Base-by-base conservation (phyloP, 2,888 invertebrate genomes). In the Pteria penguin region DNA sequence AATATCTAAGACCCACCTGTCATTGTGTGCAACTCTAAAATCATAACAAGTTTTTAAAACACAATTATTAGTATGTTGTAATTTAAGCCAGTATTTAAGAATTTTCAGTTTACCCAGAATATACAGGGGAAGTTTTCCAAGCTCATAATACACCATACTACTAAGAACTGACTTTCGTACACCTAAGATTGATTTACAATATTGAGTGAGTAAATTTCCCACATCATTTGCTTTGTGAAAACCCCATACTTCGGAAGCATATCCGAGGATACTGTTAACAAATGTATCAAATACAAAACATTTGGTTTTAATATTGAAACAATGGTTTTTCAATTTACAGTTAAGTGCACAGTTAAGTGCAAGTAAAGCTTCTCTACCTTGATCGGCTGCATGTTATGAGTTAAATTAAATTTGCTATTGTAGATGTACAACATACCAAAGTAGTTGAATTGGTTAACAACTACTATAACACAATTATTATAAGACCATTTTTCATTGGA, bases 271-370 rank as follows among this genome's bases (percentile, higher is more conserved):
- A 69, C 68, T 57, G n/a, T 29, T 54, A 22, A 69, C 54, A 22
- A 58, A 69, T n/a, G 58, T 69, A 69, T 58, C 68, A 69, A 69
- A 69, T 26, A 70, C 29, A 11, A 45, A 61, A 8, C 60, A 29
- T 4, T 36, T 11, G 8, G 70, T 70, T n/a, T 11, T 1, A 61
- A 18, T 18, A 52, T 61, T 70, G 4, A 70, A 33, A n/a, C 31
- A 11, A n/a, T 45, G 31, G 8, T 4, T 14, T 45, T 61, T 60
- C 4, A 26, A 26, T 33, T 60, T 52, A 8, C 31, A 4, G 11
- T 22, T 33, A 27, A 26, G 26, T 33, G 57, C 31, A 8, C 31
- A 4, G 11, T 22, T 33, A 27, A 70, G 22, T 22, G 52, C 62
- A 70, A 36, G 61, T 5, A 62, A 1, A 11, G 70, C 61, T 52